These are phyloP conservation scores for Drosophila ananassae DNA, from an alignment of 1,140 invertebrate genomes.

Conservation along the genomic window DNA sequence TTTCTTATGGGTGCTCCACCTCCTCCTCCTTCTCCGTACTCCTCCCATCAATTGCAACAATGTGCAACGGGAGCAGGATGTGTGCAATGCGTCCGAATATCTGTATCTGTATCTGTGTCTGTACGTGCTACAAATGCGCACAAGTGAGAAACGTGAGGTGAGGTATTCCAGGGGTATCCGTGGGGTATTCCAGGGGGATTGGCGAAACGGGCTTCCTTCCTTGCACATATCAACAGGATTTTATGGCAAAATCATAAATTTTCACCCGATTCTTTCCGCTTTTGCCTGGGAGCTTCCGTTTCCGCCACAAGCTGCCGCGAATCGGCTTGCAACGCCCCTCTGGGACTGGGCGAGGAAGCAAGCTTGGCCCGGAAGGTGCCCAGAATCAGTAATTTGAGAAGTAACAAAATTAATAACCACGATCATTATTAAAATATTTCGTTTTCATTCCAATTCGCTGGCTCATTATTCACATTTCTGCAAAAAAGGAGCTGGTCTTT, in stretches of 20 bases:
- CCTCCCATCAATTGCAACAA: slow-evolving; percentile 27
- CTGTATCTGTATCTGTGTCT: slow-evolving; percentile 4
- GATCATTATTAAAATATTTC: background rate
- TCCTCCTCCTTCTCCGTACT: too few species aligned
- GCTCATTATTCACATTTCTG: background rate
- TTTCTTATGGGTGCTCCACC: slow-evolving; percentile 47
- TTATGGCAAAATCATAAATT: slow-evolving; percentile 80
- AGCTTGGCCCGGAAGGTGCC: background rate
- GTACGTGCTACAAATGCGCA: slow-evolving; percentile 47
- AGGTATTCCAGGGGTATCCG: slow-evolving; percentile 9
- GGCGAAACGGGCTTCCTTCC: slow-evolving; percentile 31
- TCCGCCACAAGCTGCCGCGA: slow-evolving; percentile 23
- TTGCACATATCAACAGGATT: slow-evolving; percentile 67
- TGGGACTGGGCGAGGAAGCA: background rate
- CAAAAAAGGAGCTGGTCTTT: background rate
- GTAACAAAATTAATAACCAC: background rate
- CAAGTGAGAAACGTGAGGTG: slow-evolving; percentile 50
- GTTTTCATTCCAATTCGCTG: background rate
- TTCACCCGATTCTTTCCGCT: slow-evolving; percentile 62
- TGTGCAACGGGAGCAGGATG: slow-evolving; percentile 40
- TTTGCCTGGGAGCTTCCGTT: slow-evolving; percentile 30
- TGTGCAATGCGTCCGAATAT: slow-evolving; percentile 24
- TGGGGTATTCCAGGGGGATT: background rate
- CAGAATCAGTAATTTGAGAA: too few species aligned
- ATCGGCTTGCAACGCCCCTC: slow-evolving; percentile 3